These are phyloP conservation scores for Turritopsis rubra DNA, from an alignment of 30 jellyfish, hydroid and myxozoan genomes.

Conservation along the genomic window DNA sequence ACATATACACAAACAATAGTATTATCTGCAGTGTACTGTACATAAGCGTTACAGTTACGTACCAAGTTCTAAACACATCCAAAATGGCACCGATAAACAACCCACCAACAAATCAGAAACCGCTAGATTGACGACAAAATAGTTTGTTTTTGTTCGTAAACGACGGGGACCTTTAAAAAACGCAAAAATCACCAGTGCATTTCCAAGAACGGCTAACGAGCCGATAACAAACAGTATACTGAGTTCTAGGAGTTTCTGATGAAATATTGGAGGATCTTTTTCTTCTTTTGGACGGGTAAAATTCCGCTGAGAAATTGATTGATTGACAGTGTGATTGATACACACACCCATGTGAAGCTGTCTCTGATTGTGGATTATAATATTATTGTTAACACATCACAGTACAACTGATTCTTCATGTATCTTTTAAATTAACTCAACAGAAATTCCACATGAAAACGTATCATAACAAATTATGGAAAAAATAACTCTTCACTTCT, in stretches of 20 bases:
- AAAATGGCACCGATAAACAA: slow-evolving; percentile 56
- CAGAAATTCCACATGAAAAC: not conserved
- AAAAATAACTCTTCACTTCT: not conserved
- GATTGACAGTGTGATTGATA: not conserved
- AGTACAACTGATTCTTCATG: not conserved
- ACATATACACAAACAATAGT: not conserved
- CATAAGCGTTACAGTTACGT: slow-evolving; percentile 4
- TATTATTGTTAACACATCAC: not conserved
- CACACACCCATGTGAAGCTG: not conserved
- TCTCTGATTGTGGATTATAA: not conserved
- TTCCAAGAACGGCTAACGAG: slow-evolving; percentile 58
- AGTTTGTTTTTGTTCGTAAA: slow-evolving; percentile 65
- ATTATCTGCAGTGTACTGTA: not conserved
- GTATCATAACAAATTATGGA: too few species aligned
- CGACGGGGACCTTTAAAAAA: slow-evolving; percentile 70
- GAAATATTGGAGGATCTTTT: not conserved
- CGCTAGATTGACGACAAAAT: slow-evolving; percentile 82
- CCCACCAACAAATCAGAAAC: slow-evolving; percentile 78
- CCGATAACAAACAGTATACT: slow-evolving; percentile 37
- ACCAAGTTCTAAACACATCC: slow-evolving; percentile 72
- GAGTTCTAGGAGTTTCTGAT: not conserved
- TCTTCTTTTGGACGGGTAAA: not conserved
- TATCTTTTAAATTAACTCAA: not conserved
- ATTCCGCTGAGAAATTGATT: not conserved
- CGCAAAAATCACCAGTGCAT: slow-evolving; percentile 72